Evolutionary conservation across 2,888 invertebrate genomes (phyloP).

Genomic region (Cynaeus angustus): DNA sequence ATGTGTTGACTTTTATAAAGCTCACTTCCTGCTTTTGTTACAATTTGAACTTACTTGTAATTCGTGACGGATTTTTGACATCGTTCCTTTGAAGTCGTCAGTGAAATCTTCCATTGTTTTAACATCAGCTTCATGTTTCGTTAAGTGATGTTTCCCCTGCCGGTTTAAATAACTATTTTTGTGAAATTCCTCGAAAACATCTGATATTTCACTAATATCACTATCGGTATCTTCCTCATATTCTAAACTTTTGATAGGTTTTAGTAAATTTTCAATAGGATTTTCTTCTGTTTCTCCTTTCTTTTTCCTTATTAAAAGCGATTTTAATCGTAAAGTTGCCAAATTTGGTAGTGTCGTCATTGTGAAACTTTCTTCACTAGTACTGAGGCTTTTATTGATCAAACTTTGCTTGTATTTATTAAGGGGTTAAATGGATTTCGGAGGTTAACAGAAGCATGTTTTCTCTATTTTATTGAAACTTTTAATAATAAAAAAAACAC

Average conservation of each 20-base stretch:
- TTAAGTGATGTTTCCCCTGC: slow-evolving; percentile 54
- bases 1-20: too few species aligned
- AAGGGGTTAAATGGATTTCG: too few species aligned
- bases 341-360: slow-evolving; percentile 19
- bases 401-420: too few species aligned
- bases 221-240: slow-evolving; percentile 46
- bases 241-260: slow-evolving; percentile 54
- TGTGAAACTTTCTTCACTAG: too few species aligned
- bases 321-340: slow-evolving; percentile 23
- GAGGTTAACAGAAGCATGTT: too few species aligned
- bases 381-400: too few species aligned
- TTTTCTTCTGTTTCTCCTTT: slow-evolving; percentile 42
- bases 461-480: too few species aligned
- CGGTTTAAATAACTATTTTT: slow-evolving; percentile 53
- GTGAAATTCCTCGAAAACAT: slow-evolving; percentile 59
- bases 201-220: slow-evolving; percentile 58
- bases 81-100: slow-evolving; percentile 61
- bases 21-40: too few species aligned
- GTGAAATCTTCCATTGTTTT: slow-evolving; percentile 62
- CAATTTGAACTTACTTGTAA: slow-evolving; percentile 54
- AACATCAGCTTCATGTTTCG: slow-evolving; percentile 62
- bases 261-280: slow-evolving; percentile 53
- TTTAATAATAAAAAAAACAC: too few species aligned
- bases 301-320: slow-evolving; percentile 14
- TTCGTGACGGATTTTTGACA: slow-evolving; percentile 57